Evolutionary conservation across 2,888 invertebrate genomes (phyloP), one percentile per base, ranked within the genome.

Genomic region (Augiades crinisus): DNA sequence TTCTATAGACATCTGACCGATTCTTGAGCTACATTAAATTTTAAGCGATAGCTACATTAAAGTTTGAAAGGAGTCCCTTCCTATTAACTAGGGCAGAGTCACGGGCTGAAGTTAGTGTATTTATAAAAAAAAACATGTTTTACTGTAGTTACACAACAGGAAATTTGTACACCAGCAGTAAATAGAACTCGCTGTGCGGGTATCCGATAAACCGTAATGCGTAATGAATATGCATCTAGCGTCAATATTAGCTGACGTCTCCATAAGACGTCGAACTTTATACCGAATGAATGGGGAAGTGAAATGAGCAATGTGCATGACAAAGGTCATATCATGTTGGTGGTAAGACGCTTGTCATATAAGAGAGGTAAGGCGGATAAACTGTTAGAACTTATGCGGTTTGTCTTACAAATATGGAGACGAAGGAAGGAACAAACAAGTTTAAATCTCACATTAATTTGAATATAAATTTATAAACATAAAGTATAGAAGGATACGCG

Each of bases 171-270:
- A 27, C 27, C 27, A 19, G 21, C 10, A 10, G n/a, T 1, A 6
- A n/a, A 21, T 22, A 5, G 3, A 22, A 13, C 13, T 7, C n/a
- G 13, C 4, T 6, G 33, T 13, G 13, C 16, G 53, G 45, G 43
- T 40, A 38, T 12, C 24, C 24, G 14, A 41, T 41, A 41, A 41
- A 34, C 41, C 24, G 5, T 49, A 49, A 49, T 41, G 24, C 24
- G 41, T 41, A 49, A 49, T 49, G 49, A 49, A 49, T 49, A 49
- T 49, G 49, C 41, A 49, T 49, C 49, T 41, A 27, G 41, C 22
- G 49, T 49, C 49, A 41, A 34, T 41, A 49, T 16, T 7, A 41
- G 17, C 49, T 34, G 34, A 50, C 50, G 50, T 43, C 43, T 43
- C 34, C 50, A 36, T 50, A 50, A 50, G 27, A 41, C 43, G 14